phyloP scores from a whole-genome alignment of 2,888 invertebrate species.

The Rhagonycha fulva region DNA sequence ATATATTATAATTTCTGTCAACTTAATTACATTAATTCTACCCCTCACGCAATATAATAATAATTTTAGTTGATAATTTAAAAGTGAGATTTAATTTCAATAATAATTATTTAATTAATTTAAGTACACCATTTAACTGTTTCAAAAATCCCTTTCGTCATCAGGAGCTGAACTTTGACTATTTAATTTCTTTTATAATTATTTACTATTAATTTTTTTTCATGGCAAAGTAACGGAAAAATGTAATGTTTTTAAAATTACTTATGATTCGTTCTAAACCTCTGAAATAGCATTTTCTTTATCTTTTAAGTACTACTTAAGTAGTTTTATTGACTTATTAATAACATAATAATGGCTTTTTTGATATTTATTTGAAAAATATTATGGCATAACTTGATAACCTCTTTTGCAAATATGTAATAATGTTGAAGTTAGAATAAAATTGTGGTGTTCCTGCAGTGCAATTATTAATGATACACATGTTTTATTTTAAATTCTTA shows the following conservation, averaged over 20 bases:
- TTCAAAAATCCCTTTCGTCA: background rate
- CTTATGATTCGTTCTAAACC: background rate
- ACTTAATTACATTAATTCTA: background rate
- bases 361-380: background rate
- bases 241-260: background rate
- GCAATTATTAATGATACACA: background rate
- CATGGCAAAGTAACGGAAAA: background rate
- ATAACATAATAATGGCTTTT: background rate
- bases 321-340: background rate
- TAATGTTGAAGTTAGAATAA: background rate
- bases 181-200: background rate
- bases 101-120: background rate
- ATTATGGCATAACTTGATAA: background rate
- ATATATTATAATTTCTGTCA: background rate
- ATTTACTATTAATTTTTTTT: background rate
- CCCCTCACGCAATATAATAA: background rate
- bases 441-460: background rate
- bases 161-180: background rate
- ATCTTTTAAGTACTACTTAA: background rate
- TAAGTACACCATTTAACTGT: background rate
- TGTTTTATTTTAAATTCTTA: background rate
- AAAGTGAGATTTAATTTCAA: background rate
- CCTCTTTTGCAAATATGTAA: background rate
- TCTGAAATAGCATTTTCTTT: background rate
- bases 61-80: background rate